Conservation (phyloP, 2,888 invertebrate species). For the Caenorhabditis plicata region DNA sequence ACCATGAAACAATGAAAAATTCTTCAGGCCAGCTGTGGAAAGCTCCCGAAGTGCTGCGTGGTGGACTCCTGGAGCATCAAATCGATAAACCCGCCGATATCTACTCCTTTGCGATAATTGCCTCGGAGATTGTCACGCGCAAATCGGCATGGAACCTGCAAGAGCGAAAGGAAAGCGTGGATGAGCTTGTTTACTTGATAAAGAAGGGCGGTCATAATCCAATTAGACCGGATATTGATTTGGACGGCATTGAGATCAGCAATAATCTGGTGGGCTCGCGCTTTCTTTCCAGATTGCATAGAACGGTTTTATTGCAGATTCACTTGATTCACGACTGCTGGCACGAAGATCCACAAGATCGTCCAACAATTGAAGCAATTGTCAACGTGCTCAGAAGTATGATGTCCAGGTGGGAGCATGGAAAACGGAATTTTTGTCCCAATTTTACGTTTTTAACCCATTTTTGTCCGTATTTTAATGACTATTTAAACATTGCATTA, state of each 20-base stretch:
- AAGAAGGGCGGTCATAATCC: slow-evolving; percentile 46
- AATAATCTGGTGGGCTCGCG: slow-evolving; percentile 31
- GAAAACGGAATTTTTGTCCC: background rate
- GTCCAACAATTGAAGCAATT: slow-evolving; percentile 44
- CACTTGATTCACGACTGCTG: slow-evolving; percentile 56
- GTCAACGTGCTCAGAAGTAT: slow-evolving; percentile 23
- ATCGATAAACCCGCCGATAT: slow-evolving; percentile 54
- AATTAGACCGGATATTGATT: slow-evolving; percentile 42
- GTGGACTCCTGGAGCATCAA: slow-evolving; percentile 20
- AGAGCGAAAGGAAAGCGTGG: slow-evolving; percentile 42
- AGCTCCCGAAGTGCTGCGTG: slow-evolving; percentile 55
- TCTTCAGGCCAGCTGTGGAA: slow-evolving; percentile 55
- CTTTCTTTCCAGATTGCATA: background rate
- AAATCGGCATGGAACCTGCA: slow-evolving; percentile 54
- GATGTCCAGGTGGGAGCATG: slow-evolving; percentile 28
- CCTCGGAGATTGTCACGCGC: slow-evolving; percentile 54
- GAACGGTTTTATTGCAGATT: slow-evolving; percentile 20
- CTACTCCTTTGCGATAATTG: slow-evolving; percentile 58
- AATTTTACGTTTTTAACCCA: background rate
- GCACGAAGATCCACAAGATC: slow-evolving; percentile 47
- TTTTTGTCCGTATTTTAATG: too few relatives aligned
- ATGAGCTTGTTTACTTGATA: slow-evolving; percentile 51
- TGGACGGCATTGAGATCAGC: slow-evolving; percentile 41
- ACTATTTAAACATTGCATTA: too few relatives aligned
- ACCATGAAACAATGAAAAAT: too few relatives aligned